Conservation (phyloP, 2,797 vertebrate genomes). For the Anguilla obscura region DNA sequence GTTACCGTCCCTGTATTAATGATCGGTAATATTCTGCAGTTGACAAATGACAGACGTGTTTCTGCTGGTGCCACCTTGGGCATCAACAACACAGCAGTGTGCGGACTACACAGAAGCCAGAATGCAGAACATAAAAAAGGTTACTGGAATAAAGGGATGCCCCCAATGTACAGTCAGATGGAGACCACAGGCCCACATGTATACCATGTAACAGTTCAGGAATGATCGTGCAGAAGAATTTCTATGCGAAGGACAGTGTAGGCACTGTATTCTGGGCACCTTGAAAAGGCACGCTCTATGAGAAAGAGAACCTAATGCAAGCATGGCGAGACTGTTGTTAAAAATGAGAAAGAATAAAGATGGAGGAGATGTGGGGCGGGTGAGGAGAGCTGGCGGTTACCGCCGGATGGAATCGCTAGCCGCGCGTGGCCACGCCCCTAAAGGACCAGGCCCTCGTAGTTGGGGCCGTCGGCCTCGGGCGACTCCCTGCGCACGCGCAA, state of each 20-base stretch:
- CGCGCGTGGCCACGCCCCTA: slow-evolving; percentile 59
- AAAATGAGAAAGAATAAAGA: slow-evolving; percentile 37
- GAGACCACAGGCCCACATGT: neutral
- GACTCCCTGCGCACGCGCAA: slow-evolving; percentile 92
- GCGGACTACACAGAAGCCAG: slow-evolving; percentile 27
- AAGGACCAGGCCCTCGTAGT: slow-evolving; percentile 94
- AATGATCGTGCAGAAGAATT: slow-evolving; percentile 46
- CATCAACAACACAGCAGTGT: neutral
- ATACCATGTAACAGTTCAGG: slow-evolving; percentile 5
- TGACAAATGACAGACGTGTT: slow-evolving; percentile 23
- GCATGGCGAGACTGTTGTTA: slow-evolving; percentile 49
- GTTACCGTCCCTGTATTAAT: neutral
- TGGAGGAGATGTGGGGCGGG: slow-evolving; percentile 21
- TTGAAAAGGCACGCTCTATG: slow-evolving; percentile 74
- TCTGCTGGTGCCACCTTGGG: neutral
- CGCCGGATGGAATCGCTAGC: slow-evolving; percentile 52
- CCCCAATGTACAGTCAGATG: neutral
- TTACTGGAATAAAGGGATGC: slow-evolving; percentile 16
- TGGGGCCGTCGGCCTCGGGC: slow-evolving; percentile 89
- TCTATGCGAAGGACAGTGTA: slow-evolving; percentile 58
- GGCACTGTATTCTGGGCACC: slow-evolving; percentile 61
- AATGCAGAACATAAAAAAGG: slow-evolving; percentile 19
- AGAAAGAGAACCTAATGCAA: slow-evolving; percentile 39
- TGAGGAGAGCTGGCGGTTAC: slow-evolving; percentile 35
- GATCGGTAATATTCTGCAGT: slow-evolving; percentile 24